A percentile compares a stretch with the other conserved stretches of the same genome.
phyloP scores from a whole-genome alignment of 2,797 vertebrate genomes.

The Sitta carolinensis region DNA sequence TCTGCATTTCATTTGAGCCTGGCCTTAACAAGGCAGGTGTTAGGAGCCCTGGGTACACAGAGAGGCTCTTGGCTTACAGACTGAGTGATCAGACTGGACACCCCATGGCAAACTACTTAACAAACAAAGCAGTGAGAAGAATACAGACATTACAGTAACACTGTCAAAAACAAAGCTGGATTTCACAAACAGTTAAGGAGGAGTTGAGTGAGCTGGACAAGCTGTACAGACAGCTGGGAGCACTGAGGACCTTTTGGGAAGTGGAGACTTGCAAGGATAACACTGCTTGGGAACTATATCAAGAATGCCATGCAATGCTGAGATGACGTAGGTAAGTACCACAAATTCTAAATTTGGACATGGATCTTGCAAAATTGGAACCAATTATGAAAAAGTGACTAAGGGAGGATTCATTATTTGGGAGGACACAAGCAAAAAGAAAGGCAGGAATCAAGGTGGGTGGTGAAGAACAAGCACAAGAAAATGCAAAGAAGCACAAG shows the following conservation, averaged over 20 bases:
- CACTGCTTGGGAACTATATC: not conserved
- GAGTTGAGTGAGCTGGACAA: not conserved
- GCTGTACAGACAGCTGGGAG: not conserved
- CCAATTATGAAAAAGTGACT: not conserved
- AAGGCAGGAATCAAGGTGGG: not conserved
- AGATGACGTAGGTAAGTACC: not conserved
- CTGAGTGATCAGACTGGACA: not conserved
- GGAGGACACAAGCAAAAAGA: not conserved
- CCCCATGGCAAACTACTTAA: not conserved
- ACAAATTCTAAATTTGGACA: not conserved
- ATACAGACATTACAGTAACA: not conserved
- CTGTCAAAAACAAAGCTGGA: not conserved
- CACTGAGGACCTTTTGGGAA: not conserved
- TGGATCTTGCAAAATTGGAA: not conserved
- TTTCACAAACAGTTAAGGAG: not conserved
- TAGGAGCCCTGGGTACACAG: not conserved
- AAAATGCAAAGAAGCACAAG: too few species aligned
- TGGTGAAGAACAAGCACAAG: not conserved
- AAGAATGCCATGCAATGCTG: not conserved
- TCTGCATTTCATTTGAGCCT: not conserved
- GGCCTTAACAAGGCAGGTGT: not conserved
- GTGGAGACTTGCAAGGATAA: not conserved
- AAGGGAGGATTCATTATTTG: not conserved
- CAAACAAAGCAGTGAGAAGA: not conserved
- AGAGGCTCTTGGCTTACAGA: not conserved